These are phyloP conservation scores for Aricia artaxerxes DNA, from an alignment of 2,888 invertebrate species.

Conservation along the genomic window DNA sequence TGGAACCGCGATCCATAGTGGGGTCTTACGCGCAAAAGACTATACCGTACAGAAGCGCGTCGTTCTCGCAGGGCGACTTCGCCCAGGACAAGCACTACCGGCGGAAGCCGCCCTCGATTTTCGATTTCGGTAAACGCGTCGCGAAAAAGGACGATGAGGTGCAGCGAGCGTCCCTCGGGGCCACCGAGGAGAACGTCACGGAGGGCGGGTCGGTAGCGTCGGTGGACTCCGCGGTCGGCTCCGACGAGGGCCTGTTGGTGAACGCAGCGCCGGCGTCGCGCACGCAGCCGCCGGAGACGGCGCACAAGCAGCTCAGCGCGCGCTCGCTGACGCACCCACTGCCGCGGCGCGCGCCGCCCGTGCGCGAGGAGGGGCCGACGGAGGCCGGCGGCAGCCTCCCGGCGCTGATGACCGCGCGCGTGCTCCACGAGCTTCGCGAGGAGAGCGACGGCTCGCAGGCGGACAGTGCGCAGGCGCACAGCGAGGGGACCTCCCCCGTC, in stretches of 20 bases:
- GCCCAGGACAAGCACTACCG: conserved; percentile 79
- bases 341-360: conserved; percentile 69
- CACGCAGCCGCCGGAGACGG: conserved; percentile 71
- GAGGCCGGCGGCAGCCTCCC: conserved; percentile 67
- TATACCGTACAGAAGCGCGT: conserved; percentile 90
- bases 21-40: conserved; percentile 83
- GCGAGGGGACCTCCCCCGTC: conserved; percentile 77
- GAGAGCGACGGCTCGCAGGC: conserved; percentile 78
- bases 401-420: conserved; percentile 65
- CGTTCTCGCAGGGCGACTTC: conserved; percentile 93
- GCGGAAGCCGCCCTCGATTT: conserved; percentile 65
- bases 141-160: conserved; percentile 48
- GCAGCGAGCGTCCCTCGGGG: conserved; percentile 61
- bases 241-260: conserved; percentile 77
- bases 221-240: conserved; percentile 82
- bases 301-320: conserved; percentile 73
- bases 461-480: conserved; percentile 75
- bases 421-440: conserved; percentile 71
- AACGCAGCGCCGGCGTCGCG: conserved; percentile 68
- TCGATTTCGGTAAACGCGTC: conserved; percentile 67
- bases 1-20: conserved; percentile 81
- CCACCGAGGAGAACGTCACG: conserved; percentile 63
- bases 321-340: conserved; percentile 76
- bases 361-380: conserved; percentile 60
- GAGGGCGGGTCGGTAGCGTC: conserved; percentile 79